Evolutionary conservation across 2,797 vertebrate species (phyloP), one percentile per base, ranked within the genome.

Genomic region (Fratercula arctica): DNA sequence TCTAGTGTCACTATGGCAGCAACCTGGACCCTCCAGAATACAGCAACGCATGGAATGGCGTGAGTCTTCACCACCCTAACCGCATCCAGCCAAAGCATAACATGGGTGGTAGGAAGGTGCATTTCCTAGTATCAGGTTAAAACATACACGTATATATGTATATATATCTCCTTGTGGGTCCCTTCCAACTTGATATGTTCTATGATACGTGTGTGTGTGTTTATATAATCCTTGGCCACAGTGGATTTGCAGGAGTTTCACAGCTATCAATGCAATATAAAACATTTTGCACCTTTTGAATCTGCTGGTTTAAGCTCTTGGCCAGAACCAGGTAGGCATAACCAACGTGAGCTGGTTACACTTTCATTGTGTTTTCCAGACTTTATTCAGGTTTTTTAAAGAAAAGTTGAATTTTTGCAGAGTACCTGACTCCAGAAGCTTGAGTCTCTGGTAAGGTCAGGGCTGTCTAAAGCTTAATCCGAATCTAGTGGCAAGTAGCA

Each of bases 321-420:
- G 16, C 13, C 33, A 68, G 53, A 72, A 67, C 3, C 28, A 45
- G 10, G 8, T 18, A 53, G 20, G 3, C 15, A 76, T 9, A 80
- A 69, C 3, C 43, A 51, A 35, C 4, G 5, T 2, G 16, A 21
- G 20, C 4, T 60, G 7, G 2, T 53, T 17, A 37, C 7, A 3
- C 3, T 59, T 19, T 48, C 1, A 3, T 48, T 23, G 3, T 11
- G 6, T 70, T 77, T 75, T 70, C n/a, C 17, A 2, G 7, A 12
- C 0, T 0, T 19, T 69, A 7, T 20, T 57, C 17, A 17, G 0
- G 0, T 19, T 33, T 83, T 69, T 64, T 59, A 37, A 84, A n/a
- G 37, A 50, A 78, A 67, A 2, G 3, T 56, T 70, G 41, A 75
- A 23, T 16, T 79, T 54, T 87, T 76, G 24, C 20, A 25, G 57